Conservation (phyloP, 2,888 invertebrate genomes). For the Microctonus hyperodae region DNA sequence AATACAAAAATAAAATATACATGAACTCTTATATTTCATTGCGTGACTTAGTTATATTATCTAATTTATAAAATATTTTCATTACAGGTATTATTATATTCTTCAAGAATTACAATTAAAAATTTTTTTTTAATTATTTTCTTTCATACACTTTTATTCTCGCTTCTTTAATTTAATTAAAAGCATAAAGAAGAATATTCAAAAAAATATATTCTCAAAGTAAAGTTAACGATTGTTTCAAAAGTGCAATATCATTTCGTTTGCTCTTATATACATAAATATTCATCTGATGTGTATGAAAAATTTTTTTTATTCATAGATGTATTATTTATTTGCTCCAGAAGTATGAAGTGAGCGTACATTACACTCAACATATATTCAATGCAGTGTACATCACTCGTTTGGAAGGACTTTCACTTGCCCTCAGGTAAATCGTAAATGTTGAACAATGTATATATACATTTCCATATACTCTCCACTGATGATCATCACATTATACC, state of each 20-base stretch:
- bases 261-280: background rate
- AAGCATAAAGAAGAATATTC: background rate
- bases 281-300: background rate
- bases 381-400: too few relatives aligned
- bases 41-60: slow-evolving; percentile 21
- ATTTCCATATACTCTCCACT: slow-evolving; percentile 17
- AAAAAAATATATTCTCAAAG: too few relatives aligned
- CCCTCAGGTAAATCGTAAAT: slow-evolving; percentile 50
- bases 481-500: slow-evolving; percentile 41
- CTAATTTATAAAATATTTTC: background rate
- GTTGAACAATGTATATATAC: slow-evolving; percentile 48
- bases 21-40: background rate
- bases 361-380: background rate
- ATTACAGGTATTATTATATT: background rate
- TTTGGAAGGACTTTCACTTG: slow-evolving; percentile 56
- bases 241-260: background rate
- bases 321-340: slow-evolving; percentile 37
- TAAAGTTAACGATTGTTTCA: background rate
- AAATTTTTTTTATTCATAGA: slow-evolving; percentile 22
- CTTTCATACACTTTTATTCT: background rate
- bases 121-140: background rate
- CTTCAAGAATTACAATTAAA: background rate
- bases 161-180: background rate
- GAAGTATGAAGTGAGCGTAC: slow-evolving; percentile 16
- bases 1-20: too few relatives aligned